Base-by-base conservation (phyloP, 2,797 vertebrate species). In the Coranthus polyacanthus region DNA sequence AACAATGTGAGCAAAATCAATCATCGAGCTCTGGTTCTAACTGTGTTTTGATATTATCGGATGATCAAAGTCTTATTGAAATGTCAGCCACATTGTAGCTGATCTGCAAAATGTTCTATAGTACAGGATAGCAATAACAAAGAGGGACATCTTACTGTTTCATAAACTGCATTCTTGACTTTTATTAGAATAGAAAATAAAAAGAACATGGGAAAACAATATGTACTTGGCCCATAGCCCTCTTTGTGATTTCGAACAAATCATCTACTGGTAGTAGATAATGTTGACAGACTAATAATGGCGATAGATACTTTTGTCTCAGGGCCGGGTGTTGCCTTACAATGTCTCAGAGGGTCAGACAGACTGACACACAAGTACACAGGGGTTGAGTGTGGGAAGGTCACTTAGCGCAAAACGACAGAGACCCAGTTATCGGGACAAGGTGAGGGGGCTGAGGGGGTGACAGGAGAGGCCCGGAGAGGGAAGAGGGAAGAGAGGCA, bases 401-500 rank as follows among this genome's bases (percentile, higher is more conserved):
- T 90, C 78, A 68, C 70, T 75, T 47, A 79, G 71, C 34, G 6
- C 78, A 71, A 72, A 76, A 76, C 20, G 64, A 89, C 88, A 87
- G 81, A 81, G 89, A 81, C 76, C 45, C 42, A 55, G 75, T 72
- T 49, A 64, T 68, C 43, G 75, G 80, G 80, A 79, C 71, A 84
- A 81, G 85, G 82, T 83, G 82, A 90, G 67, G 75, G 79, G 77
- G 75, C 64, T 70, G 72, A 54, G 60, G 73, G 65, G 79, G 65
- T 82, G 82, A 76, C 51, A 34, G 52, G 20, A 64, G 77, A 75
- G 84, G 84, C 49, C 58, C 9, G 12, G 78, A 51, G 82, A 75
- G 63, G 92, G 84, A 16, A 90, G 53, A 84, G 93, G 86, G 79
- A 93, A 55, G 91, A 93, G 93, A 92, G 94, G 95, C 94, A 96